A percentile compares a stretch with the other conserved stretches of the same genome.
Conservation (phyloP, 2,797 vertebrate genomes). For the Melanogrammus aeglefinus region DNA sequence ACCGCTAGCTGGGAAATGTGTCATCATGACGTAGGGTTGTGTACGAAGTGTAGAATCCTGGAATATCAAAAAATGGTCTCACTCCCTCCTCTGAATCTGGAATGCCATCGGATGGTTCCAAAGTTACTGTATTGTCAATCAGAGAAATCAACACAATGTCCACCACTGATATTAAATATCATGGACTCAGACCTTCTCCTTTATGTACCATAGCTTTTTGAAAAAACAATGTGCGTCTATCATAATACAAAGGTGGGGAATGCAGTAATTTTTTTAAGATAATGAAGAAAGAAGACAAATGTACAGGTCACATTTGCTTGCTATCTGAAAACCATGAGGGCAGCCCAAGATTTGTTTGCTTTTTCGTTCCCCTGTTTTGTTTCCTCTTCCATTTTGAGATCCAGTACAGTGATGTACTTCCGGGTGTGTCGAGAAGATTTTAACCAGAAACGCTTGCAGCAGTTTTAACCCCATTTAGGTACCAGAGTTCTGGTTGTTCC, state of each 20-base stretch:
- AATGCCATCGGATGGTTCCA: slow-evolving; percentile 33
- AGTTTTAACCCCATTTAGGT: slow-evolving; percentile 70
- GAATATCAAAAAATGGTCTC: slow-evolving; percentile 17
- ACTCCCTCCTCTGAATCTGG: slow-evolving; percentile 17
- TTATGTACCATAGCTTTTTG: slow-evolving; percentile 43
- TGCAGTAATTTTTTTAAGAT: slow-evolving; percentile 39
- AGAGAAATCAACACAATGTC: slow-evolving; percentile 9
- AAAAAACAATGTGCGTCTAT: slow-evolving; percentile 38
- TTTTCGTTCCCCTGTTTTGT: slow-evolving; percentile 5
- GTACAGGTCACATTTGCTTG: slow-evolving; percentile 33
- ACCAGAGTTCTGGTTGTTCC: slow-evolving; percentile 64
- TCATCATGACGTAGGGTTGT: slow-evolving; percentile 19
- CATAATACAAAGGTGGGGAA: slow-evolving; percentile 31
- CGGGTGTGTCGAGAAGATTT: slow-evolving; percentile 66
- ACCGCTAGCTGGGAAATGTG: slow-evolving; percentile 16
- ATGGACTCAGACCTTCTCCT: slow-evolving; percentile 30
- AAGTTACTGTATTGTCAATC: slow-evolving; percentile 30
- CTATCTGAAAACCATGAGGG: slow-evolving; percentile 23
- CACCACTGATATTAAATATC: slow-evolving; percentile 18
- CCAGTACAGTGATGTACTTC: slow-evolving; percentile 56
- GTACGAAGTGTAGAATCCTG: slow-evolving; percentile 33
- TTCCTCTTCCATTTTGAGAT: slow-evolving; percentile 41
- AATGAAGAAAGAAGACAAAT: slow-evolving; percentile 19
- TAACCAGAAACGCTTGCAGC: slow-evolving; percentile 66
- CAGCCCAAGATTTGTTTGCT: slow-evolving; percentile 30